Evolutionary conservation across 2,113 vertebrate genomes (phyloP).

Genomic region (Myrmophylax atrothorax): DNA sequence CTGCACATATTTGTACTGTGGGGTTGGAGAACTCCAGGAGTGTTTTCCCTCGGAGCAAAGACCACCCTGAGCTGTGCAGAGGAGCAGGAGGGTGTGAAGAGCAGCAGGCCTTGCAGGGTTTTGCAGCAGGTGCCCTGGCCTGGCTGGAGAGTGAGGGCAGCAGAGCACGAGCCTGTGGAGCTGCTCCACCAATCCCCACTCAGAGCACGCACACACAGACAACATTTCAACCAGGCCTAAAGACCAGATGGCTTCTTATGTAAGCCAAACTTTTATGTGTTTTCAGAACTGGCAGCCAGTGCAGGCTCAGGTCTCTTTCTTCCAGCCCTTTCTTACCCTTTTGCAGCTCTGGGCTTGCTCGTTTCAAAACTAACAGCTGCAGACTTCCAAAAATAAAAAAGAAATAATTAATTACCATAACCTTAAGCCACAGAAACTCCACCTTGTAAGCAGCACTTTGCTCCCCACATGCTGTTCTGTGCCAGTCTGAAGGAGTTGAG

Average conservation of each 20-base stretch:
- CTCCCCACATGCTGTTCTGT: not conserved
- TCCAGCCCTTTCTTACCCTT: not conserved
- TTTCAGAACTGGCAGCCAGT: not conserved
- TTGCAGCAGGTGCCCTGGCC: not conserved
- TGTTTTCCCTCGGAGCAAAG: not conserved
- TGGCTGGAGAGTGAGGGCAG: not conserved
- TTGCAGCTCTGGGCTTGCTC: not conserved
- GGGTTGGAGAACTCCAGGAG: not conserved
- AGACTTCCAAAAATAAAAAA: conserved; percentile 38
- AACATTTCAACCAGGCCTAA: not conserved
- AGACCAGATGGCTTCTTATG: not conserved
- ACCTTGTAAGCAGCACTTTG: conserved; percentile 7
- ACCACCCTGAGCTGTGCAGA: not conserved
- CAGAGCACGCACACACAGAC: not conserved
- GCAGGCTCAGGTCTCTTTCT: not conserved
- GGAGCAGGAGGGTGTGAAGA: not conserved
- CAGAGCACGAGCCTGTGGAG: not conserved
- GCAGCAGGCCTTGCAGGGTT: not conserved
- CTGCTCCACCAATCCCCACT: not conserved
- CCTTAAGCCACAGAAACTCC: conserved; percentile 66
- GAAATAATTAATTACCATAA: conserved; percentile 3
- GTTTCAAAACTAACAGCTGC: conserved; percentile 78
- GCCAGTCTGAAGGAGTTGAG: conserved; percentile 31
- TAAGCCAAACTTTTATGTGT: not conserved
- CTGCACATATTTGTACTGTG: accelerated